Conservation (phyloP, 2,888 invertebrate species). For the Trisateles emortualis region DNA sequence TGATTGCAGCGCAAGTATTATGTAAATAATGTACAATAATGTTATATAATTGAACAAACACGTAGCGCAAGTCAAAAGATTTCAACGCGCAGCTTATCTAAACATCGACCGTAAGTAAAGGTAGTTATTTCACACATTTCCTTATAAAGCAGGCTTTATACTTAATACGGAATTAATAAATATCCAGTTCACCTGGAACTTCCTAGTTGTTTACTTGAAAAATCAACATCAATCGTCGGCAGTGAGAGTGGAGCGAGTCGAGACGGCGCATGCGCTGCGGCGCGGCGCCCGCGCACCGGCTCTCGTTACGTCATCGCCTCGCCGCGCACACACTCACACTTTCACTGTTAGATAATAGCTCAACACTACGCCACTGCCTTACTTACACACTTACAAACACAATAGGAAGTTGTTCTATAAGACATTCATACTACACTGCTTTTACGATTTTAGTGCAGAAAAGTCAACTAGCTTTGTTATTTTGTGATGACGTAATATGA, state of each 20-base stretch:
- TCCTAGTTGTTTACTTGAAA: slow-evolving; percentile 76
- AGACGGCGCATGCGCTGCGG: slow-evolving; percentile 13
- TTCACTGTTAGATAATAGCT: slow-evolving; percentile 85
- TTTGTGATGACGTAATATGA: slow-evolving; percentile 35
- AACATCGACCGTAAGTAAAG: slow-evolving; percentile 44
- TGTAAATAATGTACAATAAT: slow-evolving; percentile 45
- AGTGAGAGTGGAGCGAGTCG: slow-evolving; percentile 74
- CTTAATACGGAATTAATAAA: slow-evolving; percentile 60
- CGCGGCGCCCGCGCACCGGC: slow-evolving; percentile 57
- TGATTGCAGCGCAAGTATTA: slow-evolving; percentile 35
- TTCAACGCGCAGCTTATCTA: slow-evolving; percentile 58
- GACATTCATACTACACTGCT: slow-evolving; percentile 47
- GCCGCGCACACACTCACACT: slow-evolving; percentile 81
- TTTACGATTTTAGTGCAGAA: slow-evolving; percentile 52
- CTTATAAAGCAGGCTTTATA: slow-evolving; percentile 49
- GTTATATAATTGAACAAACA: slow-evolving; percentile 36
- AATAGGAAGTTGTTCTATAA: slow-evolving; percentile 75
- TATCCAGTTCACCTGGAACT: slow-evolving; percentile 68
- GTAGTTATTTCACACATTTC: slow-evolving; percentile 50
- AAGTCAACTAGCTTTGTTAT: slow-evolving; percentile 42
- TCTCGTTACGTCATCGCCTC: slow-evolving; percentile 74
- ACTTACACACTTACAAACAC: slow-evolving; percentile 82
- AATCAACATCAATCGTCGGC: slow-evolving; percentile 67
- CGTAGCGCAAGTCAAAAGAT: slow-evolving; percentile 54
- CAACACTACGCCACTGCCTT: slow-evolving; percentile 77